Evolutionary conservation across 2,113 vertebrate genomes (phyloP).

Genomic region (Charadrius vociferus): DNA sequence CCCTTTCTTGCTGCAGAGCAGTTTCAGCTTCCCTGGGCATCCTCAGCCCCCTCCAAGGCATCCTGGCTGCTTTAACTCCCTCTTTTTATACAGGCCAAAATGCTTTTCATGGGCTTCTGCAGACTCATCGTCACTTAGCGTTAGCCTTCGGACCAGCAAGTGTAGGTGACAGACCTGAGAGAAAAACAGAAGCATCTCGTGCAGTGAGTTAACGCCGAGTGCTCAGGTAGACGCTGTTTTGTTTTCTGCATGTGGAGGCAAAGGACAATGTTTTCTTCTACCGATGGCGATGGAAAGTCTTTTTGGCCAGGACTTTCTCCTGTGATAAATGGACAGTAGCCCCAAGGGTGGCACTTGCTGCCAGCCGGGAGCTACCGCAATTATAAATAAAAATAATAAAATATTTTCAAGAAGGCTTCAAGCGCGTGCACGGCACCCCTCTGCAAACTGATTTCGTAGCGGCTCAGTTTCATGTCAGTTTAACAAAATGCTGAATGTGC

Average conservation of each 20-base stretch:
- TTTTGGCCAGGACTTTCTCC: neutral
- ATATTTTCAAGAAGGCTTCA: neutral
- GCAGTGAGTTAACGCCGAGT: neutral
- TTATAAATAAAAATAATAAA: conserved; percentile 17
- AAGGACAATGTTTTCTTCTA: neutral
- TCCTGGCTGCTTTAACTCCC: neutral
- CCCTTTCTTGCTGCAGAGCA: neutral
- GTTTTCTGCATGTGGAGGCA: neutral
- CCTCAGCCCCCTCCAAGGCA: neutral
- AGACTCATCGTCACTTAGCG: neutral
- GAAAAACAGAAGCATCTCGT: neutral
- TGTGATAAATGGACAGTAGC: neutral
- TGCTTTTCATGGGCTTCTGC: neutral
- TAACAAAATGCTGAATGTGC: conserved; percentile 66
- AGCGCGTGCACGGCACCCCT: neutral
- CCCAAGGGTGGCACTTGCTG: neutral
- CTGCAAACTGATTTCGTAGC: conserved; percentile 44
- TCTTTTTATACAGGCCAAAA: neutral
- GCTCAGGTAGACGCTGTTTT: neutral
- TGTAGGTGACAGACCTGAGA: neutral
- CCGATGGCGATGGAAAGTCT: neutral
- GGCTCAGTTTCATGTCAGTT: conserved; percentile 57
- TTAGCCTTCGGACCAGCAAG: neutral
- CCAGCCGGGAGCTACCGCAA: neutral
- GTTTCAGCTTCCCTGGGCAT: neutral